Evolutionary conservation across 2,888 invertebrate species (phyloP).

Genomic region (Tenthredo livida): DNA sequence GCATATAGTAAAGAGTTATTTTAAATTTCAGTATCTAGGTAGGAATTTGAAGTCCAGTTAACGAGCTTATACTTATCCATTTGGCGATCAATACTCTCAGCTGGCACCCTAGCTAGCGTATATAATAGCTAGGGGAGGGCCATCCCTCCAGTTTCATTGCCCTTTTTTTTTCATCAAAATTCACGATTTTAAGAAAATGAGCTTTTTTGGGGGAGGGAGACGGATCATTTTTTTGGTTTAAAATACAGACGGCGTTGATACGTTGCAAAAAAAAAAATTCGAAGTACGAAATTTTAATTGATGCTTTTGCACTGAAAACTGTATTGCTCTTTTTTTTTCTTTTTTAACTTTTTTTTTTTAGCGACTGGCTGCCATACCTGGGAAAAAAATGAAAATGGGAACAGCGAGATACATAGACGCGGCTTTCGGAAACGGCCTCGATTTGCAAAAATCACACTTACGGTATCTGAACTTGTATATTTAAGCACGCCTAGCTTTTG

Average conservation of each 20-base stretch:
- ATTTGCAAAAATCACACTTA: slow-evolving; percentile 65
- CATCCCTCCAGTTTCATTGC: slow-evolving; percentile 9
- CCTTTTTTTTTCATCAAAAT: neutral
- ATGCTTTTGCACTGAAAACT: neutral
- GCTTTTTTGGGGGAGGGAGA: too few species aligned
- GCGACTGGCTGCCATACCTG: slow-evolving; percentile 68
- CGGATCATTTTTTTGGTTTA: neutral
- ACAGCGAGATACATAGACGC: slow-evolving; percentile 67
- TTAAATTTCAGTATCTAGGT: neutral
- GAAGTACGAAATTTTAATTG: too few species aligned
- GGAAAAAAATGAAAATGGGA: slow-evolving; percentile 65
- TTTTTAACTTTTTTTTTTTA: slow-evolving; percentile 58
- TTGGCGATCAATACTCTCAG: slow-evolving; percentile 45
- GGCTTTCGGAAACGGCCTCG: slow-evolving; percentile 67
- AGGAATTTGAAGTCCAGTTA: neutral
- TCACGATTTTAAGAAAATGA: neutral
- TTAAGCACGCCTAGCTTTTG: neutral
- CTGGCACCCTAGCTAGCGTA: slow-evolving; percentile 5
- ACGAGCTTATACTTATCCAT: slow-evolving; percentile 28
- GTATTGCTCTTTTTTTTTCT: neutral
- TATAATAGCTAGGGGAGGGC: neutral
- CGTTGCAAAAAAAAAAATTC: neutral
- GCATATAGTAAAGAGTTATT: neutral
- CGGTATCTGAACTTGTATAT: slow-evolving; percentile 64
- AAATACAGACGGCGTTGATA: neutral